Base-by-base conservation (phyloP, 2,113 vertebrate species). In the Psittacus erithacus region DNA sequence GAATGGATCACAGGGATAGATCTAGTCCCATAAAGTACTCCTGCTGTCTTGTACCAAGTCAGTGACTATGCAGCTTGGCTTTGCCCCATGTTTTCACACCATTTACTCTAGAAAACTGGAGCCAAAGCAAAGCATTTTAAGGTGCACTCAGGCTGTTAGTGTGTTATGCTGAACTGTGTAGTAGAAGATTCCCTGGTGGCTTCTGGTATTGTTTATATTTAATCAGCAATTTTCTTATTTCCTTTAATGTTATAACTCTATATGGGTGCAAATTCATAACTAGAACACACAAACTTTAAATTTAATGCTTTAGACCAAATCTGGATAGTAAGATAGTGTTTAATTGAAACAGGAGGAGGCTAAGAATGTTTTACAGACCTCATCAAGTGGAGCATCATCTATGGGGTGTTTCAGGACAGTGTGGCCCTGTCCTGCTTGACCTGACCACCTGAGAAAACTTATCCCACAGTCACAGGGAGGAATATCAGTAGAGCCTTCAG, bases 241-340 rank as follows among this genome's bases (percentile, higher is more conserved):
- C 69, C 20, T 7, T 95, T 82, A 94, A 47, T 6, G 3, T 68
- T 88, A 19, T 91, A 93, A 79, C 57, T 91, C 74, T 65, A 6
- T 91, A 67, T 78, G 43, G 49, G 33, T 95, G 70, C 33, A 90
- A 73, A 91, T 73, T 92, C 63, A 31, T 88, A 92, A 55, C 39
- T 95, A 64, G 59, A 95, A 86, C 52, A 52, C 33, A n/a, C 35
- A 69, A 74, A 92, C 79, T 90, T 91, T 62, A 80, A 73, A 81
- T 79, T 69, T 87, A 77, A 60, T 84, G 65, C 52, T 92, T 92
- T 59, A 84, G 88, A 91, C 59, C 14, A n/a, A 50, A 50, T 80
- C 31, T 88, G 27, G 18, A 3, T 70, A 71, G 62, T 75, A 80
- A 65, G 27, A 23, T 62, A 52, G 23, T 10, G 11, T 60, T 94